These are phyloP conservation scores for Aix galericulata DNA, from an alignment of 2,113 vertebrate genomes.

Conservation along the genomic window DNA sequence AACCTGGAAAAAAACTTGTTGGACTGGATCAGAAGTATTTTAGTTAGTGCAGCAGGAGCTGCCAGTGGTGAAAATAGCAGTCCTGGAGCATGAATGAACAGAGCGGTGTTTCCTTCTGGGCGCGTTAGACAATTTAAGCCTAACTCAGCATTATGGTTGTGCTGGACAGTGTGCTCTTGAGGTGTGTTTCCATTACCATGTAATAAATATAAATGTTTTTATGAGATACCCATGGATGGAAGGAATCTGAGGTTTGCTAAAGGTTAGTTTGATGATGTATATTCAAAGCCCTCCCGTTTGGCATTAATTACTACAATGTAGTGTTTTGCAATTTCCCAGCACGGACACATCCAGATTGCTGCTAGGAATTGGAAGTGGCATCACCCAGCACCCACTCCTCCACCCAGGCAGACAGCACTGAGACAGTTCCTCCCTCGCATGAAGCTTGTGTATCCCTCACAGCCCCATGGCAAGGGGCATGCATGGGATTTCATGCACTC, in stretches of 20 bases:
- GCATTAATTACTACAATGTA: constrained; percentile 52
- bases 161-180: background rate
- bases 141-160: background rate
- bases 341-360: constrained; percentile 52
- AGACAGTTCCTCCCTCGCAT: background rate
- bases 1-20: constrained; percentile 51
- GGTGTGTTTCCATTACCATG: constrained; percentile 1
- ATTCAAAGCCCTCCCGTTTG: constrained; percentile 43
- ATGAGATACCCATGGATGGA: constrained; percentile 15
- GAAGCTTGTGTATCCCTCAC: background rate
- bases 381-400: constrained; percentile 15
- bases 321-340: constrained; percentile 64
- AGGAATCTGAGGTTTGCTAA: constrained; percentile 25
- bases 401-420: constrained; percentile 18
- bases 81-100: background rate
- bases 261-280: constrained; percentile 34
- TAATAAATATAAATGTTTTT: constrained; percentile 30
- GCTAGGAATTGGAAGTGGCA: constrained; percentile 42
- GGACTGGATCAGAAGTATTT: constrained; percentile 39
- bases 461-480: background rate
- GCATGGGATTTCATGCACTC: background rate
- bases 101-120: constrained; percentile 32
- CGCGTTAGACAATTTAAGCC: background rate
- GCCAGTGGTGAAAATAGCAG: constrained; percentile 52
- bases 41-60: constrained; percentile 36